Evolutionary conservation across 2,113 vertebrate genomes (phyloP).

Genomic region (Semnornis frantzii): DNA sequence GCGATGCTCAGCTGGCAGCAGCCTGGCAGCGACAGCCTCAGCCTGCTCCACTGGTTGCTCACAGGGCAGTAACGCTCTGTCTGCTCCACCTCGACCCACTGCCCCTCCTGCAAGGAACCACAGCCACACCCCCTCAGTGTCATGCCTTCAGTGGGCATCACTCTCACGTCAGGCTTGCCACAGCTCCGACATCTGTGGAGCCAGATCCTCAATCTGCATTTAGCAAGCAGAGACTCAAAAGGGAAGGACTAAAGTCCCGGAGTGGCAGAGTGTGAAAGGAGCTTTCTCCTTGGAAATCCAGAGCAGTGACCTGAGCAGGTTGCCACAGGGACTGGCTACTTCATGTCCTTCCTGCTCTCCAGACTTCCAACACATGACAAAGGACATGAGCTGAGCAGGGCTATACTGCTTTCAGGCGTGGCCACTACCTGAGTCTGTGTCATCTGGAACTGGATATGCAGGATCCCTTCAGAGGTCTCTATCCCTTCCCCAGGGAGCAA

Average conservation of each 20-base stretch:
- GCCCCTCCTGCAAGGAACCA: slow-evolving; percentile 20
- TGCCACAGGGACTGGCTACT: not conserved
- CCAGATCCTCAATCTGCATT: not conserved
- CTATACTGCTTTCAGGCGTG: not conserved
- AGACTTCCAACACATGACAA: not conserved
- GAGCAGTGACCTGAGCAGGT: not conserved
- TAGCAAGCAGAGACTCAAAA: not conserved
- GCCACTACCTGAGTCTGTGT: not conserved
- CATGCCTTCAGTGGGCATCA: not conserved
- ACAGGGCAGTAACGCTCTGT: slow-evolving; percentile 52
- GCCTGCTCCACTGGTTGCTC: slow-evolving; percentile 58
- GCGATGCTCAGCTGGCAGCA: slow-evolving; percentile 63
- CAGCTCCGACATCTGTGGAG: not conserved
- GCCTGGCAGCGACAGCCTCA: not conserved
- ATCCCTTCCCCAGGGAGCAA: not conserved
- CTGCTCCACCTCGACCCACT: slow-evolving; percentile 49
- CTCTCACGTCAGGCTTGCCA: not conserved
- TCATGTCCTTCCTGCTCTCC: not conserved
- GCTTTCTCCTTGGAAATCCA: not conserved
- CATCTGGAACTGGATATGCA: not conserved
- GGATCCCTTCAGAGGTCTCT: not conserved
- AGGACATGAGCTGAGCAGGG: not conserved
- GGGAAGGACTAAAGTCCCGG: not conserved
- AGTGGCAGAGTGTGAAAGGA: not conserved
- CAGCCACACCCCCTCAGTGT: not conserved